Evolutionary conservation across 2,888 invertebrate genomes (phyloP).

Genomic region (Drosophila eohydei): DNA sequence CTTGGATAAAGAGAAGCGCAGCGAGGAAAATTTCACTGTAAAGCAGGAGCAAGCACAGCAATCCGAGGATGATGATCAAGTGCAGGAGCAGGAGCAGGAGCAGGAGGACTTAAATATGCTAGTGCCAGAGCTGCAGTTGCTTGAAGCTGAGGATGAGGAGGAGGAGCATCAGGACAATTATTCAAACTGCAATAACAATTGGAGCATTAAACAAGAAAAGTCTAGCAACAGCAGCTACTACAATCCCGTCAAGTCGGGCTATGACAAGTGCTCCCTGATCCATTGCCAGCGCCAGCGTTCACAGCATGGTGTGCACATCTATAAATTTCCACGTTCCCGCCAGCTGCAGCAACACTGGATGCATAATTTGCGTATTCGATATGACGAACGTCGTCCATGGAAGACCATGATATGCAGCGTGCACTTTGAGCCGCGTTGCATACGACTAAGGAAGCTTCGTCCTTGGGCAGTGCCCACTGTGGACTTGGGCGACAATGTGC

Average conservation of each 20-base stretch:
- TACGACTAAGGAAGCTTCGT: constrained; percentile 64
- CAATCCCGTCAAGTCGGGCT: constrained; percentile 71
- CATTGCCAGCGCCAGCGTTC: constrained; percentile 71
- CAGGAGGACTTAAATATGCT: constrained; percentile 36
- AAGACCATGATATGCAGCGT: constrained; percentile 74
- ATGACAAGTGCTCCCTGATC: constrained; percentile 67
- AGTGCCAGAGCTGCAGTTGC: constrained; percentile 52
- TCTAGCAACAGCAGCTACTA: constrained; percentile 19
- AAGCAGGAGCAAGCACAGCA: constrained; percentile 12
- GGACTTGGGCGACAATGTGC: constrained; percentile 73
- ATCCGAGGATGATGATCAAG: constrained; percentile 2
- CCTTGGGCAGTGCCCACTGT: constrained; percentile 81
- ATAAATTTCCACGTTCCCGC: constrained; percentile 66
- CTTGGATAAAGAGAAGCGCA: constrained; percentile 43
- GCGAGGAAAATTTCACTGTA: background rate
- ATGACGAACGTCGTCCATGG: constrained; percentile 70
- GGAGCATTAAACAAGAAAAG: constrained; percentile 49
- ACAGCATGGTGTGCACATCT: constrained; percentile 69
- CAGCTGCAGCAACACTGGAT: constrained; percentile 66
- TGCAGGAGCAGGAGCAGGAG: constrained; percentile 21
- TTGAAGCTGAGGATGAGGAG: constrained; percentile 33
- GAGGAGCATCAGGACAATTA: constrained; percentile 13
- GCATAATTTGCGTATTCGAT: constrained; percentile 67
- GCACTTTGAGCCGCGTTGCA: constrained; percentile 66
- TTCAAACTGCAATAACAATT: constrained; percentile 9